phyloP scores from a whole-genome alignment of 2,888 invertebrate species.

The Tenthredo distinguenda region DNA sequence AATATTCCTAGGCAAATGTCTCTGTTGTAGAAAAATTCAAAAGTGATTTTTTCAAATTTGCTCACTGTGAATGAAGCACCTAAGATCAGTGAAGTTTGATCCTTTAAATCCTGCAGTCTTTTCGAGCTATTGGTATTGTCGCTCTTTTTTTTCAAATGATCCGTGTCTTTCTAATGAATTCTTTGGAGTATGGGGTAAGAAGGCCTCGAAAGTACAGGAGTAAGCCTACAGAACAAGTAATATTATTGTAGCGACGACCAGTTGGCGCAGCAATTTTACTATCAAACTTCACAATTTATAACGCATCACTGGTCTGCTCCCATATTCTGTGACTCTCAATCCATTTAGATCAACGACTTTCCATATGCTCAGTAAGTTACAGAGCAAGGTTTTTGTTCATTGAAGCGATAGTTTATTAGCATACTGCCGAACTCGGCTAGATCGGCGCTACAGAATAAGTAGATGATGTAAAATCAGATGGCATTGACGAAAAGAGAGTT shows the following conservation, averaged over 20 bases:
- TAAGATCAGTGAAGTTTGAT: neutral
- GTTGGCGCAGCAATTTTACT: neutral
- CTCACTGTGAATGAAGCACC: too few relatives aligned
- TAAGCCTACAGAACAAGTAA: neutral
- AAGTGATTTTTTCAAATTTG: neutral
- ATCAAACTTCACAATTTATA: neutral
- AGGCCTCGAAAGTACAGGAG: neutral
- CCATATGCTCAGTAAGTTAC: too few relatives aligned
- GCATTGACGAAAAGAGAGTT: neutral
- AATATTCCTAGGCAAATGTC: neutral
- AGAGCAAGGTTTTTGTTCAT: neutral
- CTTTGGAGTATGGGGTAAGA: neutral
- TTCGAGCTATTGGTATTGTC: too few relatives aligned
- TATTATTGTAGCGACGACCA: neutral
- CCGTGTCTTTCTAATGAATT: neutral
- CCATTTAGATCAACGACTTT: neutral
- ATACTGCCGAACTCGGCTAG: neutral
- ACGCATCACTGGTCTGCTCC: neutral
- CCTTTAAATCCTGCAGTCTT: neutral
- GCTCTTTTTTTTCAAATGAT: neutral
- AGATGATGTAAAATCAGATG: neutral
- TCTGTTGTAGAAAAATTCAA: neutral
- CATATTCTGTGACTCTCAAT: neutral
- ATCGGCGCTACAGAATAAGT: neutral
- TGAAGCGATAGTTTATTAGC: neutral